phyloP scores from a whole-genome alignment of 2,113 vertebrate species.

The Psittacula cyanocephala region DNA sequence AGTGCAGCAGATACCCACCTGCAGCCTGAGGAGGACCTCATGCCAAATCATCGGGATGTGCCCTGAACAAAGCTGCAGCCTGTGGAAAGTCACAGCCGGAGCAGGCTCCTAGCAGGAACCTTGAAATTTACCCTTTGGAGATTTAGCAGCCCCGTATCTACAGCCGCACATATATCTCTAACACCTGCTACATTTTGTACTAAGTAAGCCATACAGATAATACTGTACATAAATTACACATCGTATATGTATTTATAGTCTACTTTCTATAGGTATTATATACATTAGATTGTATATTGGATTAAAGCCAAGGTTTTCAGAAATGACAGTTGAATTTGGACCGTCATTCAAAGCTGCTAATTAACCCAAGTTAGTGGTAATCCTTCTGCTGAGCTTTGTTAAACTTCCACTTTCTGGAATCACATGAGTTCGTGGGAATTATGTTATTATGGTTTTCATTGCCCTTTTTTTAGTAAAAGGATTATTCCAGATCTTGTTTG shows the following conservation, averaged over 20 bases:
- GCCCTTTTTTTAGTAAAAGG: not conserved
- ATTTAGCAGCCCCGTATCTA: not conserved
- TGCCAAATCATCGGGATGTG: not conserved
- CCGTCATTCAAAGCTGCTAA: not conserved
- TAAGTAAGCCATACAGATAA: not conserved
- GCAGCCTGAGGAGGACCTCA: not conserved
- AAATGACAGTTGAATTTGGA: not conserved
- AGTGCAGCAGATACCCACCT: not conserved
- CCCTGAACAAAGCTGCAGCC: not conserved
- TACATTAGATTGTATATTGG: not conserved
- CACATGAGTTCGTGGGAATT: not conserved
- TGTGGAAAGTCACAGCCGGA: fast-evolving
- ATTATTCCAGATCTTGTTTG: not conserved
- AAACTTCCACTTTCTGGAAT: not conserved
- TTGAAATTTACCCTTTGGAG: not conserved
- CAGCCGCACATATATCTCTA: not conserved
- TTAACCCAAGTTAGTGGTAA: not conserved
- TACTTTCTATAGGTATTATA: not conserved
- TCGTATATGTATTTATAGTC: not conserved
- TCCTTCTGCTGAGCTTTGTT: not conserved
- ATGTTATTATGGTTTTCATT: not conserved
- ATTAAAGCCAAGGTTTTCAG: not conserved
- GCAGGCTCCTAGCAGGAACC: not conserved
- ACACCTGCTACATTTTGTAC: not conserved
- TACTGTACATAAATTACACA: not conserved